Conservation (phyloP, 2,113 vertebrate species). For the Urocynchramus pylzowi region DNA sequence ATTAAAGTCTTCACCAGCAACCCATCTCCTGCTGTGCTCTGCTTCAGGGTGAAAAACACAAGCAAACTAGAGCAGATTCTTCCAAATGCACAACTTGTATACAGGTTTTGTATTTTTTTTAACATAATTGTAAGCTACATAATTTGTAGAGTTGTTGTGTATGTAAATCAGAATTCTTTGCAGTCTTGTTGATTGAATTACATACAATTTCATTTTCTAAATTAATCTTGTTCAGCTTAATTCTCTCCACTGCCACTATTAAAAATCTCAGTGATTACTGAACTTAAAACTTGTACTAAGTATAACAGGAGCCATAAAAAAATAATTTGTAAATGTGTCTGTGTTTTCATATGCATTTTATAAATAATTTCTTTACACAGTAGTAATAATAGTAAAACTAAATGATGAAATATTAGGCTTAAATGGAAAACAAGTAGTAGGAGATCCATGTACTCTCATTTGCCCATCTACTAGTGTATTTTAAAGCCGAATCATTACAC, state of each 20-base stretch:
- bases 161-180: neutral
- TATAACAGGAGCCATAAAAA: neutral
- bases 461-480: neutral
- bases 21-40: slow-evolving; percentile 89
- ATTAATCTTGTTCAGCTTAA: neutral
- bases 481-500: neutral
- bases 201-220: neutral
- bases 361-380: neutral
- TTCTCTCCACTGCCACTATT: neutral
- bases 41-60: slow-evolving; percentile 92
- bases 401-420: neutral
- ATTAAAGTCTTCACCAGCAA: slow-evolving; percentile 95
- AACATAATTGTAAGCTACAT: neutral
- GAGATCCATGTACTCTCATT: neutral
- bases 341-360: neutral
- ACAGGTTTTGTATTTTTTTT: slow-evolving; percentile 79
- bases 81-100: slow-evolving; percentile 91
- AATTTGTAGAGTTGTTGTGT: neutral
- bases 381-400: neutral
- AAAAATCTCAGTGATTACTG: neutral
- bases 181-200: neutral
- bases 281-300: neutral
- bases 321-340: neutral
- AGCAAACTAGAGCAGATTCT: slow-evolving; percentile 91
- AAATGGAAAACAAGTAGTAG: neutral